A percentile compares a stretch with the other conserved stretches of the same genome.
phyloP scores from a whole-genome alignment of 2,797 vertebrate species.

The Megaceryle alcyon region DNA sequence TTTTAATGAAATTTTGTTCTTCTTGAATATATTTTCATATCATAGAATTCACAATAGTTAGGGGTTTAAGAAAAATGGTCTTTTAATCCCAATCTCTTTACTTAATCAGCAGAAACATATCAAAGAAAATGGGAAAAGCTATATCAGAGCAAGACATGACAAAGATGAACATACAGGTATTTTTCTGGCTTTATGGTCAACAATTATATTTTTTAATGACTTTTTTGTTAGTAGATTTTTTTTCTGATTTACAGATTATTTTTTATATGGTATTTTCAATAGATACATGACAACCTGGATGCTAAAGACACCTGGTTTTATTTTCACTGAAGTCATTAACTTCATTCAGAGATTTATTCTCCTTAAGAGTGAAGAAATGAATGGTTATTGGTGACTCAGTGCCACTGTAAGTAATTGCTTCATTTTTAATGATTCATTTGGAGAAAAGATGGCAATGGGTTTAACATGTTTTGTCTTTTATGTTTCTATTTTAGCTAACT shows the following conservation, averaged over 20 bases:
- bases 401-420: background rate
- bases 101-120: background rate
- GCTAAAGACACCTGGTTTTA: background rate
- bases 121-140: background rate
- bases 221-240: background rate
- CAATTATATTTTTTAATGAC: background rate
- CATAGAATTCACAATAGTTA: background rate
- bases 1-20: background rate
- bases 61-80: fast-evolving
- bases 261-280: background rate
- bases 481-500: background rate
- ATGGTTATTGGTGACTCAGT: background rate
- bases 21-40: background rate
- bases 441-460: background rate
- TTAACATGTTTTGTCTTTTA: background rate
- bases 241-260: background rate
- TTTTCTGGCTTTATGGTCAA: background rate
- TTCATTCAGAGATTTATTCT: background rate
- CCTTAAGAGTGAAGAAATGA: background rate
- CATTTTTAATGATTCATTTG: background rate
- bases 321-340: background rate
- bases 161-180: background rate
- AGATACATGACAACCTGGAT: fast-evolving
- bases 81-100: background rate
- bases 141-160: fast-evolving